Base-by-base conservation (phyloP, 2,113 vertebrate species). In the Delphinapterus leucas region DNA sequence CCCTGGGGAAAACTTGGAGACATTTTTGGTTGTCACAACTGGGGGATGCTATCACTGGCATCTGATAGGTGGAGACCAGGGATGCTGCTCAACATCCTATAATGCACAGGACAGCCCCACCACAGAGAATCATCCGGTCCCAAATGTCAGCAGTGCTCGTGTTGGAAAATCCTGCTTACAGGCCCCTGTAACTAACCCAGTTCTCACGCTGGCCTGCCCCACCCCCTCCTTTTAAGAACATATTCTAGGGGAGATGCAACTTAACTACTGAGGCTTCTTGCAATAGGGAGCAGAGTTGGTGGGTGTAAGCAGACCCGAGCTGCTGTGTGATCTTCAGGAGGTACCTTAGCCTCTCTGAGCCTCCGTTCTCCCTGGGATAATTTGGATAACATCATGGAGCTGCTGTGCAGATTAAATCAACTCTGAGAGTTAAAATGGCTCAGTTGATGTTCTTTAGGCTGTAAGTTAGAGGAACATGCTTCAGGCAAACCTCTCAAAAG, bases 281-380 rank as follows among this genome's bases (percentile, higher is more conserved):
- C 15, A 14, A 28, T 8, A 15, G 70, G 53, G 38, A 47, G 47
- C 8, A 13, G 55, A 73, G 28, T 31, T 18, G 36, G 68, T 8
- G 41, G 60, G 18, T 15, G n/a, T 8, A 18, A 67, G 67, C 82
- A 41, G 83, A 70, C 1, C 20, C 2, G 0, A 36, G 61, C 12
- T 53, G 68, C 93, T 93, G 14, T 88, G 88, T 93, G 71, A 65
- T 60, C 77, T 41, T 63, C 23, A 14, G 33, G 17, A 73, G 21
- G 36, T 49, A 33, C 5, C 81, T 60, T 25, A 20, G 58, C 92
- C 63, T 93, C 93, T 95, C 55, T 93, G 96, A 71, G 79, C 84
- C 84, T 79, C 93, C 3, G 2, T 47, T 49, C 61, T 88, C 58
- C 33, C 81, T 3, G 11, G 44, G 88, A 33, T 31, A 38, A 26